phyloP scores from a whole-genome alignment of 2,797 vertebrate species.

The Selene dorsalis region DNA sequence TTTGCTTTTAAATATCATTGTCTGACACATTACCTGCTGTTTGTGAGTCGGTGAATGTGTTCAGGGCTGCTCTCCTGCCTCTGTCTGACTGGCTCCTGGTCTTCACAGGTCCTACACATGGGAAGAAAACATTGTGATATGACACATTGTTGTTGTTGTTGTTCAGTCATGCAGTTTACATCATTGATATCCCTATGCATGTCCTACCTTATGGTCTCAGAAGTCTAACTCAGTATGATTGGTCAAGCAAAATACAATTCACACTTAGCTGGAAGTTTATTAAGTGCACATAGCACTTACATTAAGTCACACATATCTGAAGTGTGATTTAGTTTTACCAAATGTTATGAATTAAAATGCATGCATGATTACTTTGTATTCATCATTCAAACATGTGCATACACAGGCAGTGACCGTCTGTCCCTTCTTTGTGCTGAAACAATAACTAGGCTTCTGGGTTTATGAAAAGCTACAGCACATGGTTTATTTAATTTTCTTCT shows the following conservation, averaged over 20 bases:
- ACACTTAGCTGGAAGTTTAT: background rate
- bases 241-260: background rate
- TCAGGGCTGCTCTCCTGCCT: conserved; percentile 72
- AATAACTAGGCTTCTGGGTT: too few species aligned
- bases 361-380: too few species aligned
- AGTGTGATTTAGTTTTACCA: background rate
- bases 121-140: conserved; percentile 9
- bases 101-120: conserved; percentile 77
- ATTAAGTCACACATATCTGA: background rate
- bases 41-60: conserved; percentile 72
- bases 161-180: background rate
- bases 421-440: too few species aligned
- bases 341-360: background rate
- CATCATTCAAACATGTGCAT: background rate
- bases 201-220: background rate
- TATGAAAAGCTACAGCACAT: background rate
- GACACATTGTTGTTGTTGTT: too few species aligned
- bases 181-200: background rate
- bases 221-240: background rate
- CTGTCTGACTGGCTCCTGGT: conserved; percentile 72
- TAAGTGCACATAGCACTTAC: background rate
- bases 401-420: background rate
- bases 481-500: background rate
- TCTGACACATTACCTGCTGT: conserved; percentile 78
- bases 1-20: background rate